Conservation (phyloP, 2,797 vertebrate species). For the Pyrocephalus nanus region DNA sequence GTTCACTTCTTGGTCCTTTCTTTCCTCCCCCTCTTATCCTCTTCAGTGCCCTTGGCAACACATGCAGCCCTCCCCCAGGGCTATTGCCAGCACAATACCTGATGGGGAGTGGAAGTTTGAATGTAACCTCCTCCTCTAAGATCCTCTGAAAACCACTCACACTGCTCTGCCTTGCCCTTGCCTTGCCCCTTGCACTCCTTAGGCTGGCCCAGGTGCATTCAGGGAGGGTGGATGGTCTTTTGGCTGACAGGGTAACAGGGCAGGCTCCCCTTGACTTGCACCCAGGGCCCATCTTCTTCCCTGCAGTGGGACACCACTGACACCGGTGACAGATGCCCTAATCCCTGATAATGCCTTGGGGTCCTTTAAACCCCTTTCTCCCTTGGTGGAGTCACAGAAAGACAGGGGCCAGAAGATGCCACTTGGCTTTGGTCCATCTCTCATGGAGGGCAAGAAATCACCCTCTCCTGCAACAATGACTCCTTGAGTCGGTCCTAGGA, state of each 20-base stretch:
- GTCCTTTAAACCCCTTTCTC: background rate
- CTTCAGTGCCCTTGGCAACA: background rate
- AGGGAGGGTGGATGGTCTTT: background rate
- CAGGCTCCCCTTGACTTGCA: background rate
- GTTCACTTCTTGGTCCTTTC: background rate
- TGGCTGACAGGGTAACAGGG: background rate
- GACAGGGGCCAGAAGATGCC: background rate
- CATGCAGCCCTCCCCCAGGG: too few species aligned
- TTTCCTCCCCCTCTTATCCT: background rate
- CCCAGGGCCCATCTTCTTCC: background rate
- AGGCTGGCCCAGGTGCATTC: background rate
- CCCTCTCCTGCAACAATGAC: background rate
- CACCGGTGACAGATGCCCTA: accelerated
- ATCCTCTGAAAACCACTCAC: background rate
- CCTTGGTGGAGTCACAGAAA: background rate
- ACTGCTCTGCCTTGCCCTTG: background rate
- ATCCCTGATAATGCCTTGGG: background rate
- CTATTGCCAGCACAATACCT: accelerated
- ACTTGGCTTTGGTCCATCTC: background rate
- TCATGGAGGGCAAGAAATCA: background rate
- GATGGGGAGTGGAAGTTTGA: background rate
- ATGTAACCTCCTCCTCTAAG: background rate
- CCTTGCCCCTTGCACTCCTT: background rate
- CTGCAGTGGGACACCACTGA: background rate
- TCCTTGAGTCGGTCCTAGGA: background rate